Evolutionary conservation across 64 coral and sea anemone genomes (phyloP).

Genomic region (Montipora capricornis): DNA sequence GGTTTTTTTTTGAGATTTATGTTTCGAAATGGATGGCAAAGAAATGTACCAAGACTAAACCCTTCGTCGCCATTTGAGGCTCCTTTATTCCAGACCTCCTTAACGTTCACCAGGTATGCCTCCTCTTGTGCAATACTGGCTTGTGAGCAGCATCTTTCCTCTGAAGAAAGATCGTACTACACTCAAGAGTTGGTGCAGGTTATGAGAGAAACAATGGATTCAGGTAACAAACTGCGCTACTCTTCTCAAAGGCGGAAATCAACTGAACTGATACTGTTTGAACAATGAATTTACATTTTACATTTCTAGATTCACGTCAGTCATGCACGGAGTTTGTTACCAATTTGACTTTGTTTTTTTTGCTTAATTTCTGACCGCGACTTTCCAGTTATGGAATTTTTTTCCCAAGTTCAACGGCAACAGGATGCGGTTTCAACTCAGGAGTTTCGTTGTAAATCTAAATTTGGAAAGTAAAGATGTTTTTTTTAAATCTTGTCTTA

Average conservation of each 20-base stretch:
- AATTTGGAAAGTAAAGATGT: neutral
- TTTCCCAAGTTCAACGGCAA: neutral
- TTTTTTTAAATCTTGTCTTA: neutral
- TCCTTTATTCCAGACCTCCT: neutral
- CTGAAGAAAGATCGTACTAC: slow-evolving; percentile 77
- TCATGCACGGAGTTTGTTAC: too few relatives aligned
- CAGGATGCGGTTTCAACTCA: neutral
- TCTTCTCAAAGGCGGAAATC: too few relatives aligned
- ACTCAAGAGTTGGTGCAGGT: slow-evolving; percentile 91
- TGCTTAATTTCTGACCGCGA: too few relatives aligned
- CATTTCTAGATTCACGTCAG: too few relatives aligned
- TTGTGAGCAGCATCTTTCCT: slow-evolving; percentile 70
- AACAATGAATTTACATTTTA: too few relatives aligned
- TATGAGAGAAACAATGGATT: slow-evolving; percentile 90
- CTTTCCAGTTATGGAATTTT: too few relatives aligned
- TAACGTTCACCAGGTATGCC: slow-evolving; percentile 79
- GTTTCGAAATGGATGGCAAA: too few relatives aligned
- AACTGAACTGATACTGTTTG: too few relatives aligned
- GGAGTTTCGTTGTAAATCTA: neutral
- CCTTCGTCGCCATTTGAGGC: too few relatives aligned
- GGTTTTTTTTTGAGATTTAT: too few relatives aligned
- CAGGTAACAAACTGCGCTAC: slow-evolving; percentile 40
- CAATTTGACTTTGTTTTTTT: too few relatives aligned
- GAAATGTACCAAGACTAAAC: too few relatives aligned
- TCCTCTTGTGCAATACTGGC: slow-evolving; percentile 83